Evolutionary conservation across 2,113 vertebrate species (phyloP).

Genomic region (Tenebrosternarchus preto): DNA sequence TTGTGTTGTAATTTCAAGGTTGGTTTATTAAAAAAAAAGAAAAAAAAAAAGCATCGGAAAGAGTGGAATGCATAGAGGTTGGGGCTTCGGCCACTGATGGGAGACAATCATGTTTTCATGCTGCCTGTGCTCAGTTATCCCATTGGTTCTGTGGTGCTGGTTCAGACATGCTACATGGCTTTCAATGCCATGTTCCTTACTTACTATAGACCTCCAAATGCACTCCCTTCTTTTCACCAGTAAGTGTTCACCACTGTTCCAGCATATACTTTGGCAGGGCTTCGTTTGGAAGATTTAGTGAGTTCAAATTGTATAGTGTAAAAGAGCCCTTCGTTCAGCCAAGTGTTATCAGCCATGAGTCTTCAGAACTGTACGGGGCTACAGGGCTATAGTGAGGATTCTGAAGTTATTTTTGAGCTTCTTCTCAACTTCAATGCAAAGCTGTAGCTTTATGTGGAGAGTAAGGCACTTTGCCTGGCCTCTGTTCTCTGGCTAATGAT

Average conservation of each 20-base stretch:
- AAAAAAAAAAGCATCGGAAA: neutral
- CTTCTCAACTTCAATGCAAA: neutral
- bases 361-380: neutral
- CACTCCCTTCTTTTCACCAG: neutral
- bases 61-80: neutral
- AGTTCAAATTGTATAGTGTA: neutral
- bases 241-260: neutral
- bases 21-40: too few species aligned
- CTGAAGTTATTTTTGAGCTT: neutral
- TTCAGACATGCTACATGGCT: neutral
- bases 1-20: neutral
- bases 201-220: neutral
- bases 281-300: neutral
- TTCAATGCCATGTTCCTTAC: neutral
- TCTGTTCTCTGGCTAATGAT: slow-evolving; percentile 25
- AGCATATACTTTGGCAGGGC: neutral
- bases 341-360: neutral
- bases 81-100: neutral
- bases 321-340: neutral
- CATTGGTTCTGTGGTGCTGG: neutral
- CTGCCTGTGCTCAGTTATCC: neutral
- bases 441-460: slow-evolving; percentile 5
- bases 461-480: slow-evolving; percentile 11
- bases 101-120: neutral
- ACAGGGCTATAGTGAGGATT: neutral